Percentiles rank a stretch among this genome's conserved stretches.
Conservation (phyloP, 2,113 vertebrate species). For the Ctenodactylus gundi region DNA sequence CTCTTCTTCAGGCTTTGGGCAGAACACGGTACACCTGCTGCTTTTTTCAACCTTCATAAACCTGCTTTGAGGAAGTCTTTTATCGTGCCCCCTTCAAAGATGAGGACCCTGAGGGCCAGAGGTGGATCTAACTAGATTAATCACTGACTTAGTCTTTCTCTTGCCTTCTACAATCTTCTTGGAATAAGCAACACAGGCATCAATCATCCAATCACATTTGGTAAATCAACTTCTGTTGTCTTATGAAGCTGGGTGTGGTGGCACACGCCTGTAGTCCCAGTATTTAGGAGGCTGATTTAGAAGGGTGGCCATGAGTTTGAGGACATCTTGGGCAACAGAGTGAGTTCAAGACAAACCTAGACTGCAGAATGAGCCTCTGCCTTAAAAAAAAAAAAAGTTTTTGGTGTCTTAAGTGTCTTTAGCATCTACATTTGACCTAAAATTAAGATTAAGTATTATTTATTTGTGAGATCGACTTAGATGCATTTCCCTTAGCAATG, state of each 20-base stretch:
- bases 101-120: neutral
- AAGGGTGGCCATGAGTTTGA: too few species aligned
- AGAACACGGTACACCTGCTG: neutral
- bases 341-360: too few species aligned
- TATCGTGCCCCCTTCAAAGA: neutral
- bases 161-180: neutral
- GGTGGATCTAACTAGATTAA: neutral
- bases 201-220: neutral
- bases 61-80: neutral
- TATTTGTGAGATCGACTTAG: neutral
- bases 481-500: neutral
- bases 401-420: neutral
- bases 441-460: neutral
- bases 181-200: neutral
- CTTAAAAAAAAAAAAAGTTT: too few species aligned
- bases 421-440: neutral
- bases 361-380: too few species aligned
- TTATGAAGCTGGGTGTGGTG: too few species aligned
- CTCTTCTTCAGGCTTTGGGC: neutral
- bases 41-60: neutral
- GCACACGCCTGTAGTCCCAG: too few species aligned
- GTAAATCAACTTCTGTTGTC: neutral
- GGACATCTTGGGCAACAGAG: too few species aligned
- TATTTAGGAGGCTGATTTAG: too few species aligned
- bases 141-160: neutral